Evolutionary conservation across 2,797 vertebrate species (phyloP).

Genomic region (Dermochelys coriacea): DNA sequence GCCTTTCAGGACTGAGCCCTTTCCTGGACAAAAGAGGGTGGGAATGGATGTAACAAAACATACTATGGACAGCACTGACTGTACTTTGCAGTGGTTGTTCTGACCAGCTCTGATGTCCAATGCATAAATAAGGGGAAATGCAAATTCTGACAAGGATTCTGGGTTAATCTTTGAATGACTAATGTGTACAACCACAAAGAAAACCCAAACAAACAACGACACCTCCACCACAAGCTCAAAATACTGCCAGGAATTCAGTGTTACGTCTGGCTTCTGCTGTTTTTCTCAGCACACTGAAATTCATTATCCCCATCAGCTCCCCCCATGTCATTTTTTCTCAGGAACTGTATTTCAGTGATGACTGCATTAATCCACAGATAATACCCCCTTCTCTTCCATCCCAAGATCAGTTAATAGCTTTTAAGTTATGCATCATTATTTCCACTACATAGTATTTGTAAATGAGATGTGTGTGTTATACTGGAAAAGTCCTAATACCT

Average conservation of each 20-base stretch:
- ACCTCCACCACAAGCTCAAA: not conserved
- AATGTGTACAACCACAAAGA: not conserved
- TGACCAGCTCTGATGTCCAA: not conserved
- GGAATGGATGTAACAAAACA: not conserved
- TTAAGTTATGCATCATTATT: not conserved
- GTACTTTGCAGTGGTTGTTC: not conserved
- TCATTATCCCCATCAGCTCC: conserved; percentile 36
- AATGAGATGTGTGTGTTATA: conserved; percentile 41
- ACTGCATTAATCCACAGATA: conserved; percentile 21
- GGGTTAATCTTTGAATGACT: not conserved
- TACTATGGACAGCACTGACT: not conserved
- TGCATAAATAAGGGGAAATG: conserved; percentile 1
- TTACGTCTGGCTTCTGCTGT: conserved; percentile 30
- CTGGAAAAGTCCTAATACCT: conserved; percentile 55
- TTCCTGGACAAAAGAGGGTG: not conserved
- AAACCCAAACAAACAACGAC: conserved; percentile 25
- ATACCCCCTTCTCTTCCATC: not conserved
- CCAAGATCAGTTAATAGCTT: conserved; percentile 32
- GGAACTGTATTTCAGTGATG: conserved; percentile 37
- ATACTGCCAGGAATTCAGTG: conserved; percentile 33
- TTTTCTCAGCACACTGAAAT: not conserved
- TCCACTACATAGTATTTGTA: conserved; percentile 31
- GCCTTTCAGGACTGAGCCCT: not conserved
- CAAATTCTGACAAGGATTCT: not conserved
- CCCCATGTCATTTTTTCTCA: not conserved